Base-by-base conservation (phyloP, 2,888 invertebrate species). In the Oscheius sp. region DNA sequence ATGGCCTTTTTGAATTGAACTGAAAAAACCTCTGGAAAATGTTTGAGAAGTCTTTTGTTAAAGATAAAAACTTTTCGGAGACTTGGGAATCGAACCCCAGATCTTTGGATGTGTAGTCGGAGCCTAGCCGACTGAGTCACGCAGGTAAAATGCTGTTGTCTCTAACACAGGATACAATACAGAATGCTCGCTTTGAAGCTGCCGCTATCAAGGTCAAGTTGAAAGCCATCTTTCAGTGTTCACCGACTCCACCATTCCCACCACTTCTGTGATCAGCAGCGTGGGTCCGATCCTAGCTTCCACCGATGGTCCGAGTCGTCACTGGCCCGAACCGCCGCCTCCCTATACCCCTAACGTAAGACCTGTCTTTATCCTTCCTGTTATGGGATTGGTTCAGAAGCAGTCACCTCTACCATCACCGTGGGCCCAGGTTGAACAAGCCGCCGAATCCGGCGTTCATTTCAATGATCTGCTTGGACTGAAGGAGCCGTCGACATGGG, bases 241-340 rank as follows among this genome's bases (percentile, higher is more conserved):
- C 50, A 63, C 33, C 29, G n/a, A 13, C 60, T 51, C 13, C 29
- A 66, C 65, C 29, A 73, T 66, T 35, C 73, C 73, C 9, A 37
- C 65, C 3, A 47, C 68, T 5, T 73, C 73, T 4, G 73, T 73
- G 10, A 68, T 76, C 53, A 33, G 13, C 29, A 55, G 75, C 3
- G 62, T 75, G 4, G 75, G 71, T 21, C 74, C 70, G 10, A 59
- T 66, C 9, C 29, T 13, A 33, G 47, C 35, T 29, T 37, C 21
- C 37, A 35, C 10, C 21, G 55, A 21, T 32, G 50, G 59, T 3
- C 57, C 62, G 42, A 63, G 72, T 32, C 57, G 55, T 11, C 75
- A 73, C n/a, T 82, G 82, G 82, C 79, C 82, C 13, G 82, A 82
- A 70, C 82, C 82, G 48, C 82, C 82, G 29, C 82, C 82, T 33